Evolutionary conservation across 2,888 invertebrate species (phyloP).

Genomic region (Plebejus melissa): DNA sequence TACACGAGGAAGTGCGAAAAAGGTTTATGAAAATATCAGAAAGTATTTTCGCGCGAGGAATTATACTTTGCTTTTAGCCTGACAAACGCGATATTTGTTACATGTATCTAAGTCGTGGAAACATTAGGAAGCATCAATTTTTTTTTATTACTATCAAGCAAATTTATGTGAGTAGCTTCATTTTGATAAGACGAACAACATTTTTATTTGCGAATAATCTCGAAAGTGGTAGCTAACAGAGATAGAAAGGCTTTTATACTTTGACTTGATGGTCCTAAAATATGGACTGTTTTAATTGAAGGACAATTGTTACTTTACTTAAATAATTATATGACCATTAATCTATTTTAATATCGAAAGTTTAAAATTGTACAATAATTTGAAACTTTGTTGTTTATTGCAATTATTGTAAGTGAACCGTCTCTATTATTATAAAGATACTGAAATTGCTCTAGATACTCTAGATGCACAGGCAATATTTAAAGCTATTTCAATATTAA

Average conservation of each 20-base stretch:
- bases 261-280: no score
- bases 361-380: neutral
- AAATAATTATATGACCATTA: no score
- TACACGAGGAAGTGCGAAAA: neutral
- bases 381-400: neutral
- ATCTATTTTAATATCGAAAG: no score
- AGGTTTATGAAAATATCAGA: conserved; percentile 1
- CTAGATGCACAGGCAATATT: neutral
- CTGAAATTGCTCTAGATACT: neutral
- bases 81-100: neutral
- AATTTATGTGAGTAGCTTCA: no score
- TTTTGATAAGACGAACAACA: no score
- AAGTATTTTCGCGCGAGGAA: neutral
- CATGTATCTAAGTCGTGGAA: neutral
- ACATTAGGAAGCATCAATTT: neutral
- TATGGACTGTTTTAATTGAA: no score
- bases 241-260: no score
- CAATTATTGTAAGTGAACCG: neutral
- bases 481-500: neutral
- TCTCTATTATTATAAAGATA: neutral
- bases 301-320: no score
- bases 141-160: no score
- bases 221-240: no score
- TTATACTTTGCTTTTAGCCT: neutral
- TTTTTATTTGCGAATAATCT: no score